Percentiles rank a stretch among this genome's conserved stretches.
Conservation (phyloP, 2,888 invertebrate genomes). For the Philopedon plagiatum region DNA sequence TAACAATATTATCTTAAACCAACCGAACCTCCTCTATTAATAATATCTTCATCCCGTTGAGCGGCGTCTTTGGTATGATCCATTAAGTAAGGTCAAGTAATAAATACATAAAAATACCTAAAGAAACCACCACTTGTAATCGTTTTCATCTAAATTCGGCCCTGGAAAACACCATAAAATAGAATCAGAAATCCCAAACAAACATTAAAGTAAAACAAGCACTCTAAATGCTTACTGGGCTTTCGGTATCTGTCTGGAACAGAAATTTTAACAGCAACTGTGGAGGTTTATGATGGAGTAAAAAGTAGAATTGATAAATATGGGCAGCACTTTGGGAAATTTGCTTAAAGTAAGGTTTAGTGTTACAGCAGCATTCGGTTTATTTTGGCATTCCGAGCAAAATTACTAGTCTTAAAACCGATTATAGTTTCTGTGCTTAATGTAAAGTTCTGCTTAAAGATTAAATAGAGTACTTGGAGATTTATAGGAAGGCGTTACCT, state of each 20-base stretch:
- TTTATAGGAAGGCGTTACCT: too few species aligned
- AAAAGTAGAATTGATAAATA: conserved; percentile 31
- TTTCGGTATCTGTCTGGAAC: conserved; percentile 51
- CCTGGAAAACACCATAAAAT: conserved; percentile 41
- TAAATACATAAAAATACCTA: too few species aligned
- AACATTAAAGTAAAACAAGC: conserved; percentile 59
- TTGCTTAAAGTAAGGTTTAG: conserved; percentile 28
- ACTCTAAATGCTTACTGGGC: conserved; percentile 58
- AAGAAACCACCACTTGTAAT: neutral
- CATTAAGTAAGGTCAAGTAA: too few species aligned
- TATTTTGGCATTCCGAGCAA: neutral
- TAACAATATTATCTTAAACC: too few species aligned
- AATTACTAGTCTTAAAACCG: neutral
- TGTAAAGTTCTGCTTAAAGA: neutral
- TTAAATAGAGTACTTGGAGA: neutral
- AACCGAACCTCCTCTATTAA: too few species aligned
- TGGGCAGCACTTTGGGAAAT: conserved; percentile 35
- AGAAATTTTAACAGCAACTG: conserved; percentile 37
- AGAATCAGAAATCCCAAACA: conserved; percentile 59
- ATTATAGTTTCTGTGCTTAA: conserved; percentile 1
- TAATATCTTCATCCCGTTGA: too few species aligned
- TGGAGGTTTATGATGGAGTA: conserved; percentile 33
- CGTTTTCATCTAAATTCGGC: neutral
- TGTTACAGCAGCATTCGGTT: neutral
- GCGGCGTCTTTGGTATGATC: too few species aligned